Conservation (phyloP, 2,113 vertebrate species). For the Orientallactaga bullata region DNA sequence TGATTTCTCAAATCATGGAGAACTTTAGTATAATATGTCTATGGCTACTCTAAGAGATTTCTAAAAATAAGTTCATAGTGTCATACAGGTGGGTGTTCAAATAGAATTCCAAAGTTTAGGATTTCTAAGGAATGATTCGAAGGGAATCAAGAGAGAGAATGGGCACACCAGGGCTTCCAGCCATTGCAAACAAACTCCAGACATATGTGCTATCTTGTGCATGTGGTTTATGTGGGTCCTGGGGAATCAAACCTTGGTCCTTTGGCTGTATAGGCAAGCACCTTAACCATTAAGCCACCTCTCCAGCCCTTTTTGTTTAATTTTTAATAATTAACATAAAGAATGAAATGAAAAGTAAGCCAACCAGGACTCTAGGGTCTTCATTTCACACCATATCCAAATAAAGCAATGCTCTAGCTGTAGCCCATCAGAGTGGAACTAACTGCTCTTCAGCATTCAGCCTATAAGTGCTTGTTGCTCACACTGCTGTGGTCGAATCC, state of each 20-base stretch:
- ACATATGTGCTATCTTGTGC: too few relatives aligned
- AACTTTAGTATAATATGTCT: neutral
- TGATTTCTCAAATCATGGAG: neutral
- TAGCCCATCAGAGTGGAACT: neutral
- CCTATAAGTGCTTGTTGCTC: neutral
- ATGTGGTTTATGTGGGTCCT: too few relatives aligned
- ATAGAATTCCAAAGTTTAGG: neutral
- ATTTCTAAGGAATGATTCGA: neutral
- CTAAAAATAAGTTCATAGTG: neutral
- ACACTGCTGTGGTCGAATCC: rapidly evolving
- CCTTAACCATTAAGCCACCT: too few relatives aligned
- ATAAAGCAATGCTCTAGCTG: neutral
- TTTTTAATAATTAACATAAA: neutral
- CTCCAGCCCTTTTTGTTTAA: too few relatives aligned
- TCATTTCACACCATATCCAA: neutral
- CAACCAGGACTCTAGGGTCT: too few relatives aligned
- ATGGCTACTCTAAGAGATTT: neutral
- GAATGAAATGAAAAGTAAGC: neutral
- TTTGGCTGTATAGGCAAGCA: too few relatives aligned
- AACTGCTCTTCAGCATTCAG: neutral
- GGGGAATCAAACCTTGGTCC: too few relatives aligned
- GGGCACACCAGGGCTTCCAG: too few relatives aligned
- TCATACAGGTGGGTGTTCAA: neutral
- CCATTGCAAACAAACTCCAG: too few relatives aligned
- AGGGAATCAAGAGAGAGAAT: neutral